Evolutionary conservation across 2,113 vertebrate genomes (phyloP), one percentile per base, ranked within the genome.

Genomic region (Sapajus apella): DNA sequence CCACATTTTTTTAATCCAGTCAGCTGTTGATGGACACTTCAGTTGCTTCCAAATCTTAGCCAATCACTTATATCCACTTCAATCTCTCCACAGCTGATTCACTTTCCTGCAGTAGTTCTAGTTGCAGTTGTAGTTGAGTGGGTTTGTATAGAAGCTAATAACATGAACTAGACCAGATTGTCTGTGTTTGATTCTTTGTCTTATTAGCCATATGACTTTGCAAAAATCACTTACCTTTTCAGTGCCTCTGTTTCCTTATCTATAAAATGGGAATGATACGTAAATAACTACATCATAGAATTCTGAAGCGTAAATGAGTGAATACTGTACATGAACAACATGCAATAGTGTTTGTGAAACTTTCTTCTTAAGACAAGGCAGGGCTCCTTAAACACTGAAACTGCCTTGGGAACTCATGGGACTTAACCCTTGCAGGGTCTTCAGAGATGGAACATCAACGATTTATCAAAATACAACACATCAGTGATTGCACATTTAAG

Each of bases 311-410:
- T 87, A 8, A 45, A 32, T 58, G 83, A 75, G 3, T 37, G 37
- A 61, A 45, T 6, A 40, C 37, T 40, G 37, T 40, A 5, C 40
- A 50, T 35, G 61, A 25, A 25, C 21, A 43, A 23, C 61, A 64
- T 2, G 12, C 8, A 1, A 1, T 1, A 11, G 17, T 14, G 6
- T 37, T 8, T 0, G 1, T 10, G 45, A 55, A 1, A 25, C 21
- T 23, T 32, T 11, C 50, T 52, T 81, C 56, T 72, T n/a, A n/a
- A 30, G 40, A 27, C 40, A 14, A 76, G 18, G 3, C n/a, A 61
- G 43, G 5, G n/a, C 35, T 86, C 20, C 16, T 52, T 7, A 35
- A 37, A 37, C 55, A 32, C 30, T 32, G 27, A 4, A 70, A 45
- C 27, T 70, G 58, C 20, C 7, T 14, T n/a, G 80, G 18, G 5